Evolutionary conservation across 2,888 invertebrate species (phyloP), one percentile per base, ranked within the genome.

Genomic region (Leuctra nigra): DNA sequence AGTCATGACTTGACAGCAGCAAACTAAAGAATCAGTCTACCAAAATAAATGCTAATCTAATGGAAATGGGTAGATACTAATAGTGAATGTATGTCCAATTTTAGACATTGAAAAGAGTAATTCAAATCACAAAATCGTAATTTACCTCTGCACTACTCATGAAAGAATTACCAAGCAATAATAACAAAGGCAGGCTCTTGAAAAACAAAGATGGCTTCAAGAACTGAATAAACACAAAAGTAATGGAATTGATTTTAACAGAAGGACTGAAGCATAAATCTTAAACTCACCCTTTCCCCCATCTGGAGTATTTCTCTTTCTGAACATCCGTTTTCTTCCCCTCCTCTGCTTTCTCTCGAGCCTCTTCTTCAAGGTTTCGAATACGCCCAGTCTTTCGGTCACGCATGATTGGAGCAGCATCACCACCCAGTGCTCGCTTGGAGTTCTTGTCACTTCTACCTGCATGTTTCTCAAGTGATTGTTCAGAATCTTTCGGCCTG

Each of bases 261-360:
- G 29, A 29, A 6, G 29, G 14, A 33, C 33, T 11, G 16, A 9
- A n/a, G 7, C 6, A 38, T 38, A 38, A 38, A 38, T 9, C 7
- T 9, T 18, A 23, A 4, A 61, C 75, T 69, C 68, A 84, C 84
- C 93, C 93, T 74, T 79, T 87, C 50, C 87, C 87, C 93, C 93
- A 93, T 66, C 81, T 80, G 44, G 83, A 80, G 67, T 93, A 93
- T 66, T 87, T 85, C 56, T 84, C 84, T 66, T 87, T 80, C 24
- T 83, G 72, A 60, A 79, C 80, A 25, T 78, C 79, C 60, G 84
- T 81, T 57, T 78, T 79, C 59, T 82, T 81, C 33, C 84, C 81
- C 67, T 87, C 85, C 61, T 86, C 81, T 57, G 74, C 76, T 57
- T 83, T 77, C 60, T 80, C 79, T 44, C 77, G 78, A 50, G 78